Percentiles rank a stretch among this genome's conserved stretches.
Conservation (phyloP, 2,113 vertebrate species). For the Aspidoscelis tigris region DNA sequence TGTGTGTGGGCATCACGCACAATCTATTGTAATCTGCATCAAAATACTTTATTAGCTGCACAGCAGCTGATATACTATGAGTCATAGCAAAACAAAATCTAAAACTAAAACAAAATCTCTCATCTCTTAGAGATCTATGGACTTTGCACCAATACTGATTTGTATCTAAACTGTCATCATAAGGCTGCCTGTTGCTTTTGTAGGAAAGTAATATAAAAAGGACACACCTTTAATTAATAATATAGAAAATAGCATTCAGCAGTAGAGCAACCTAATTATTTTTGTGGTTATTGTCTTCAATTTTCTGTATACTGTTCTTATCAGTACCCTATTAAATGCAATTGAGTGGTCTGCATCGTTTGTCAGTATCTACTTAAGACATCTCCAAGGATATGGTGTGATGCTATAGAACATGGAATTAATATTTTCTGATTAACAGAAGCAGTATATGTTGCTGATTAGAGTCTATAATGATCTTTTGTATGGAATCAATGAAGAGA, state of each 20-base stretch:
- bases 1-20: neutral
- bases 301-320: neutral
- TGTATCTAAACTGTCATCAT: neutral
- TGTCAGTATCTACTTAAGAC: neutral
- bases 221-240: neutral
- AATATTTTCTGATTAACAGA: slow-evolving; percentile 26
- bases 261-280: neutral
- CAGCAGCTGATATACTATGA: neutral
- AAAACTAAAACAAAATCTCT: too few species aligned
- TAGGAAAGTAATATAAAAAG: neutral
- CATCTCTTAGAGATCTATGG: neutral
- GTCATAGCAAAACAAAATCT: too few species aligned
- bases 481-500: neutral
- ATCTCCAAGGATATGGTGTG: slow-evolving; percentile 5
- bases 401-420: slow-evolving; percentile 14
- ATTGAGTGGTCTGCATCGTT: neutral
- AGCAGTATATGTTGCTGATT: slow-evolving; percentile 9
- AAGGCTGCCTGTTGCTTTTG: neutral
- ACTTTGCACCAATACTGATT: neutral
- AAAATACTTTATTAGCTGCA: neutral
- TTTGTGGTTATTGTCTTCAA: neutral
- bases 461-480: slow-evolving; percentile 1
- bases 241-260: neutral
- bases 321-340: neutral
- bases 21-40: neutral